These are phyloP conservation scores for Charina bottae DNA, from an alignment of 2,113 vertebrate species.

Conservation along the genomic window DNA sequence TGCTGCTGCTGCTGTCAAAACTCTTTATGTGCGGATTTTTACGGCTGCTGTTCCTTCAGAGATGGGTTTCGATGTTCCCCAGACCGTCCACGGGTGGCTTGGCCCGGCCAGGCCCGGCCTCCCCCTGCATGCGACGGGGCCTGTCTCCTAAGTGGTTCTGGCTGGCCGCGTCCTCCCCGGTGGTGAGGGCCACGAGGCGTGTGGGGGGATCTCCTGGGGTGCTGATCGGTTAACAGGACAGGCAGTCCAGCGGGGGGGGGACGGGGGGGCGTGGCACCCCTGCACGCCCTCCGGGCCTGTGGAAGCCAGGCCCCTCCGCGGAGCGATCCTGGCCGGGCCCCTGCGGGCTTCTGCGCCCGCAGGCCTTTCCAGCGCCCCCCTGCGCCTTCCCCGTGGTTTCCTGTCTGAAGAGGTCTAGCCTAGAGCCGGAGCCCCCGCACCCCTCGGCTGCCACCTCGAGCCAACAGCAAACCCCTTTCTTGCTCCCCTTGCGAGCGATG, in stretches of 20 bases:
- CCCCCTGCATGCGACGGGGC: constrained; percentile 51
- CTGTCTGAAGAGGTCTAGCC: constrained; percentile 51
- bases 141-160: constrained; percentile 16
- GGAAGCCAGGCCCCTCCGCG: no score
- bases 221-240: background rate
- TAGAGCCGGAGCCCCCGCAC: constrained; percentile 61
- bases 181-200: constrained; percentile 32
- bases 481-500: constrained; percentile 39
- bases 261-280: background rate
- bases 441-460: constrained; percentile 68
- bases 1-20: background rate
- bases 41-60: no score
- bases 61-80: no score
- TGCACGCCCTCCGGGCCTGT: background rate
- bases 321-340: background rate
- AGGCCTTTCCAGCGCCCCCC: constrained; percentile 66
- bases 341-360: constrained; percentile 43
- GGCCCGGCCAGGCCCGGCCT: fast-evolving
- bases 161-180: constrained; percentile 17
- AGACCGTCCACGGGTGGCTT: background rate
- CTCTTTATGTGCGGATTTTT: fast-evolving
- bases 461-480: constrained; percentile 53
- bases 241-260: background rate
- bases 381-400: constrained; percentile 35
- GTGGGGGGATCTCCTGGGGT: constrained; percentile 36